Conservation (phyloP, 2,113 vertebrate species). For the Spea multiplicata region DNA sequence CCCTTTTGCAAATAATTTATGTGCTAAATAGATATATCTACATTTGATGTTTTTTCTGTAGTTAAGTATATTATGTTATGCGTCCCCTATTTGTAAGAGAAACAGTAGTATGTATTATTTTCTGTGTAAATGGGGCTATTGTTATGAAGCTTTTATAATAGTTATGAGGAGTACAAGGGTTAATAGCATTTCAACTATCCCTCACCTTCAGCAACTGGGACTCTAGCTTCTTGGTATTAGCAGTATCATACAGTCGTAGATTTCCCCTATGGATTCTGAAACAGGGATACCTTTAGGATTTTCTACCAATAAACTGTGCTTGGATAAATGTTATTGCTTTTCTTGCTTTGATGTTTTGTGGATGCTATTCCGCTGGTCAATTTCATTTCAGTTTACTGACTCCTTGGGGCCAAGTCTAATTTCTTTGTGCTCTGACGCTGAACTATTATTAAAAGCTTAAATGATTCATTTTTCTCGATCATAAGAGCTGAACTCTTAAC, state of each 20-base stretch:
- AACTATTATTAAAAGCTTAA: slow-evolving; percentile 5
- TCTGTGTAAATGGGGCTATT: background rate
- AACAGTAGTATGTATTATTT: background rate
- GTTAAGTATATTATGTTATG: too few species aligned
- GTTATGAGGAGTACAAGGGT: background rate
- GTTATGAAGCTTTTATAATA: background rate
- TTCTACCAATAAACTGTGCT: slow-evolving; percentile 1
- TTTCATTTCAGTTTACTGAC: slow-evolving; percentile 18
- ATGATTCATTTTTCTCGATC: background rate
- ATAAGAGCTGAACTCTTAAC: background rate
- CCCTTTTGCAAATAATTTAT: too few species aligned
- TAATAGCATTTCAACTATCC: background rate
- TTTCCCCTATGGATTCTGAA: slow-evolving; percentile 2
- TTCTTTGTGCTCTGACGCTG: background rate
- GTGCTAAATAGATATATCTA: too few species aligned
- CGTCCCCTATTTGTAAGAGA: too few species aligned
- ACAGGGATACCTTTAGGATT: slow-evolving; percentile 3
- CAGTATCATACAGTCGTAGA: background rate
- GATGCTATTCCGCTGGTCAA: slow-evolving; percentile 10
- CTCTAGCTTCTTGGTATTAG: background rate
- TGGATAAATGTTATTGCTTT: slow-evolving; percentile 22
- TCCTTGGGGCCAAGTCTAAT: slow-evolving; percentile 12
- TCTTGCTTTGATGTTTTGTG: slow-evolving; percentile 2
- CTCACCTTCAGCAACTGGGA: slow-evolving; percentile 1
- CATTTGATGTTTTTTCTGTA: too few species aligned